These are phyloP conservation scores for Noctua pronuba DNA, from an alignment of 2,888 invertebrate genomes.

Conservation along the genomic window DNA sequence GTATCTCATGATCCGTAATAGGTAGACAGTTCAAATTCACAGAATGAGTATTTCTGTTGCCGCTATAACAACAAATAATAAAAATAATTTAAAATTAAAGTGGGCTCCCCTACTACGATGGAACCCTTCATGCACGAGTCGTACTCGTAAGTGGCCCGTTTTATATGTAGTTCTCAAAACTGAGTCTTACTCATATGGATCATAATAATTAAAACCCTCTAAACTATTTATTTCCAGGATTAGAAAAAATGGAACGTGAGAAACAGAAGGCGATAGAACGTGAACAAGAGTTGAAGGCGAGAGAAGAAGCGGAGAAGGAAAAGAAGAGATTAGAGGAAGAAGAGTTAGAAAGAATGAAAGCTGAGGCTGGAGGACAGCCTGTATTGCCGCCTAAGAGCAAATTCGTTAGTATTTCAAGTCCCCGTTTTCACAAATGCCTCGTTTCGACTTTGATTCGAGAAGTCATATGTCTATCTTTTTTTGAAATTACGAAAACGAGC, in stretches of 20 bases:
- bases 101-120: no score
- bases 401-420: constrained; percentile 87
- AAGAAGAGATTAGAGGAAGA: constrained; percentile 91
- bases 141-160: no score
- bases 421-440: no score
- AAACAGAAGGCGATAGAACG: constrained; percentile 96
- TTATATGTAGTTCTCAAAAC: not conserved
- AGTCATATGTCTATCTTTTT: no score
- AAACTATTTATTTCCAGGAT: constrained; percentile 89
- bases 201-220: not conserved
- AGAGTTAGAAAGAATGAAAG: constrained; percentile 82
- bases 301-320: constrained; percentile 92
- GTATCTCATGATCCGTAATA: no score
- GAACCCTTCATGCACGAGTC: no score
- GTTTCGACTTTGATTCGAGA: no score
- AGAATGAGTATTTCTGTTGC: no score
- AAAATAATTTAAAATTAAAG: no score
- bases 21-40: no score
- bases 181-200: not conserved
- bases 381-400: constrained; percentile 90
- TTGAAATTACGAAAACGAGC: no score
- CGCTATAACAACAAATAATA: no score
- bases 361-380: constrained; percentile 82
- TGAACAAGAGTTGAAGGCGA: constrained; percentile 92
- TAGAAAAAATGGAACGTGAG: constrained; percentile 99